Percentiles rank a stretch among this genome's conserved stretches.
phyloP scores from a whole-genome alignment of 1,140 invertebrate species.

The Apolygus lucorum region DNA sequence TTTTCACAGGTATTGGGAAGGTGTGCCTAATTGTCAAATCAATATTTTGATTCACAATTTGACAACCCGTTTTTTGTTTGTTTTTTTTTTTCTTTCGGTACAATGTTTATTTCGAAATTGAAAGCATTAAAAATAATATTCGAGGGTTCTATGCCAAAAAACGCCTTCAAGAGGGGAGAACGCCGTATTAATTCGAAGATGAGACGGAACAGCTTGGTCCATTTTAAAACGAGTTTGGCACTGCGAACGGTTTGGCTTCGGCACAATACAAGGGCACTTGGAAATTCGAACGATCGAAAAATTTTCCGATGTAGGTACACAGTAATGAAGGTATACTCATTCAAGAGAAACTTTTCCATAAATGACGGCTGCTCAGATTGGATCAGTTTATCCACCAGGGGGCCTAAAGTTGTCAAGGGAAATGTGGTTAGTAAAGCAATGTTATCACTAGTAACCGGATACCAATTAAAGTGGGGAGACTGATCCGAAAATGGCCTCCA shows the following conservation, averaged over 20 bases:
- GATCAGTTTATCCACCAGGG: not conserved
- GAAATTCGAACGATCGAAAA: not conserved
- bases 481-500: no score
- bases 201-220: not conserved
- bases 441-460: no score
- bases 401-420: not conserved
- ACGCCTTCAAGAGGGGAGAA: not conserved
- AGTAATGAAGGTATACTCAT: not conserved
- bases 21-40: no score
- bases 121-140: not conserved
- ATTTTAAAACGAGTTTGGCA: not conserved
- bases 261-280: not conserved
- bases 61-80: not conserved
- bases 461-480: no score
- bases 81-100: not conserved
- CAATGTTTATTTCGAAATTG: not conserved
- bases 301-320: not conserved
- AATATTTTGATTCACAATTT: not conserved
- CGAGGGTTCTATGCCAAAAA: no score
- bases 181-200: not conserved
- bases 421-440: not conserved
- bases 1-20: not conserved
- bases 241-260: not conserved
- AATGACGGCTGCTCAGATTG: not conserved
- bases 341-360: not conserved